A percentile compares a stretch with the other conserved stretches of the same genome.
phyloP scores from a whole-genome alignment of 2,113 vertebrate species.

The Turnix velox region DNA sequence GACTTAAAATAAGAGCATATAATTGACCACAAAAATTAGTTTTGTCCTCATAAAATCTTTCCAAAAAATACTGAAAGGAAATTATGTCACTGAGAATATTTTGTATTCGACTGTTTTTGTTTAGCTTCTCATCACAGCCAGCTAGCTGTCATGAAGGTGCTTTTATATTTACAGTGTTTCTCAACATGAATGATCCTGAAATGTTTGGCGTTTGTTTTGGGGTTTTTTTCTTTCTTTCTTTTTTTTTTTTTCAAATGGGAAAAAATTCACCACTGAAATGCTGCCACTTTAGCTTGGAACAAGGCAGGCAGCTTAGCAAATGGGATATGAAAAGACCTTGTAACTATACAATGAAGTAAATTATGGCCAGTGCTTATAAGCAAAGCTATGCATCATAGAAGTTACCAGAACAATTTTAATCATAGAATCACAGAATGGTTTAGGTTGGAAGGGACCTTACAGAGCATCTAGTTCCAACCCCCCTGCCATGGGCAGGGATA shows the following conservation, averaged over 20 bases:
- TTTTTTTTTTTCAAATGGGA: not conserved
- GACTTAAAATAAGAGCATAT: constrained; percentile 63
- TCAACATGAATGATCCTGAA: constrained; percentile 11
- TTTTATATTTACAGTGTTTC: constrained; percentile 36
- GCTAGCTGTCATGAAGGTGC: constrained; percentile 16
- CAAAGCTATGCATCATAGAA: not conserved
- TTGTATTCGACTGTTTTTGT: constrained; percentile 55
- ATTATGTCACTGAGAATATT: constrained; percentile 51
- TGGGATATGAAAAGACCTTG: not conserved
- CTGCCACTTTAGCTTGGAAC: not conserved
- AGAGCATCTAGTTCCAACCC: too few relatives aligned
- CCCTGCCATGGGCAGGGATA: too few relatives aligned
- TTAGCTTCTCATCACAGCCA: constrained; percentile 46
- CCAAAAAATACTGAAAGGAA: constrained; percentile 61
- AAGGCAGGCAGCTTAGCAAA: not conserved
- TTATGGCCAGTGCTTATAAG: not conserved
- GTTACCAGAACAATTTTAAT: not conserved
- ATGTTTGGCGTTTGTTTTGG: not conserved
- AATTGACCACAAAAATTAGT: constrained; percentile 59
- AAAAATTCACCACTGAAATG: not conserved
- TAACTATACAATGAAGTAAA: not conserved
- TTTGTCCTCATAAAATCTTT: constrained; percentile 64
- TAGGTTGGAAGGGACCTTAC: too few relatives aligned
- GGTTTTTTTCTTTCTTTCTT: too few relatives aligned
- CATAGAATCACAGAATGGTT: too few relatives aligned